phyloP scores from a whole-genome alignment of 2,797 vertebrate species.

The Sebastes nivosus region DNA sequence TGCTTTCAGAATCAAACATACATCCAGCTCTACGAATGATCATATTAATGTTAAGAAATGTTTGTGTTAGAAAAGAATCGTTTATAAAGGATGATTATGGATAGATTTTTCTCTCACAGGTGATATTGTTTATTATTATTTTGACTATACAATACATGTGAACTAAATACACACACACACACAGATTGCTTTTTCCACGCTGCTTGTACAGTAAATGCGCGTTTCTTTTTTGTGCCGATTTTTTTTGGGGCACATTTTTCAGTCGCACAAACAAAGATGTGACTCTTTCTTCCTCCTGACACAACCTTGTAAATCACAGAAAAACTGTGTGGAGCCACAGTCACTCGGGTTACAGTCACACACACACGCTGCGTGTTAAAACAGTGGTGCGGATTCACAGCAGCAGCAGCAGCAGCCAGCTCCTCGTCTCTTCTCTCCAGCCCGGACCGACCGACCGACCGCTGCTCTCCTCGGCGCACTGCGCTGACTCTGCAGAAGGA shows the following conservation, averaged over 20 bases:
- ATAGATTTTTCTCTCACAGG: background rate
- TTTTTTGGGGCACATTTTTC: slow-evolving; percentile 48
- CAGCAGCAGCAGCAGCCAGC: slow-evolving; percentile 23
- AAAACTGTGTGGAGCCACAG: slow-evolving; percentile 25
- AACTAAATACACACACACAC: background rate
- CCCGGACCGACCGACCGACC: slow-evolving; percentile 64
- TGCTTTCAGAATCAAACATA: no score
- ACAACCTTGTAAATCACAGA: slow-evolving; percentile 57
- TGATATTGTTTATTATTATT: background rate
- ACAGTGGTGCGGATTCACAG: slow-evolving; percentile 64
- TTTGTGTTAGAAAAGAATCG: no score
- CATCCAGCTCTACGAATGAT: no score
- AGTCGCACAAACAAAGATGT: slow-evolving; percentile 58
- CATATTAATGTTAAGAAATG: no score
- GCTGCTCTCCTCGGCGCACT: slow-evolving; percentile 65
- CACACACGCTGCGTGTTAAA: slow-evolving; percentile 36
- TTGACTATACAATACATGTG: background rate
- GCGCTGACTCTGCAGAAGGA: slow-evolving; percentile 78
- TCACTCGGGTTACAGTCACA: slow-evolving; percentile 68
- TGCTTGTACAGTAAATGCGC: slow-evolving; percentile 2
- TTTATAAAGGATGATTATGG: background rate
- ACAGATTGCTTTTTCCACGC: slow-evolving; percentile 4
- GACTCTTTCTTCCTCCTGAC: slow-evolving; percentile 68
- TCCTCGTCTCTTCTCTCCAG: slow-evolving; percentile 52
- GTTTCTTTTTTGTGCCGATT: slow-evolving; percentile 22